Evolutionary conservation across 1,140 invertebrate species (phyloP), one percentile per base, ranked within the genome.

Genomic region (Penaeus indicus): DNA sequence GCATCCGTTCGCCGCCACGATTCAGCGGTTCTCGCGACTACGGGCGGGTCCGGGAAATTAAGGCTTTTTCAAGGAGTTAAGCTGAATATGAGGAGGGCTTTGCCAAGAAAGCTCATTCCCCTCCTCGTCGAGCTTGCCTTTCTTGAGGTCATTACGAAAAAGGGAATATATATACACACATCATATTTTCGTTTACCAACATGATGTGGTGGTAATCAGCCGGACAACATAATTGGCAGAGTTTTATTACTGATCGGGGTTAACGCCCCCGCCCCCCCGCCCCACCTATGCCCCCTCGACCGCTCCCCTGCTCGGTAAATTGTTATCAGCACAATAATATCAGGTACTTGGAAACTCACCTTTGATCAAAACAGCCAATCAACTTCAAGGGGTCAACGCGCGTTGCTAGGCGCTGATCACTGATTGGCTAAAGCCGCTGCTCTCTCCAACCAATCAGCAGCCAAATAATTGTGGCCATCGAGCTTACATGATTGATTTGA

Each of bases 401-500:
- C 84, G 84, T 85, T 85, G 84, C 84, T 75, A 75, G 84, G 84
- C n/a, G 84, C 69, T 78, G 72, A 85, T 78, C 84, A 85, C 47
- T 85, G 84, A 85, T 85, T 85, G 84, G 84, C 69, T 61, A 75
- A 72, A 69, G 64, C 83, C 64, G 64, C 83, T 61, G n/a, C 84
- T 77, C 84, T 60, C 69, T 77, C 72, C 84, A 60, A 22, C 84
- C 84, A 77, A 85, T 78, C 75, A 85, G 78, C 84, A 78, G 69
- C 72, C 84, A 75, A 85, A 85, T 85, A 85, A 85, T 85, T 85
- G 84, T 85, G 84, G 84, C 69, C 84, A 32, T 75, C 47, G 60
- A 47, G 69, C 54, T 85, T 85, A 85, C 84, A 85, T 85, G 84
- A 85, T 85, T 85, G 84, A 85, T 85, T 85, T 85, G 84, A 85